A percentile compares a stretch with the other conserved stretches of the same genome.
phyloP scores from a whole-genome alignment of 2,113 vertebrate species.

The Vulpes lagopus region DNA sequence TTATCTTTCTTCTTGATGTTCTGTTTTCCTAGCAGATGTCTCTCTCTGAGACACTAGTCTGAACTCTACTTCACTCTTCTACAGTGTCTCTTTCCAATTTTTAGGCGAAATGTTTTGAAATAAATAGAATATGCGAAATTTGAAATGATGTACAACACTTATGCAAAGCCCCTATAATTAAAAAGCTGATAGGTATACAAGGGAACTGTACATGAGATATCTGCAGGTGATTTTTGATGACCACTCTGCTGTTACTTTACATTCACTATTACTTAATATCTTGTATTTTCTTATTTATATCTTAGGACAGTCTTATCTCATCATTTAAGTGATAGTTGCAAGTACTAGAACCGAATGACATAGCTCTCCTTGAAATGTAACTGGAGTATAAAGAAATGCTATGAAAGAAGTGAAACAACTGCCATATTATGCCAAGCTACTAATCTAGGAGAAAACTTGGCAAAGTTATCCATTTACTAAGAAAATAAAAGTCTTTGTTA shows the following conservation, averaged over 20 bases:
- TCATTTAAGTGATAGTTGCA: not conserved
- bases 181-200: conserved; percentile 3
- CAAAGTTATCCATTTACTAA: conserved; percentile 49
- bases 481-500: conserved; percentile 52
- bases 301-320: not conserved
- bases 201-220: conserved; percentile 5
- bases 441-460: conserved; percentile 54
- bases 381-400: not conserved
- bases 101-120: not conserved
- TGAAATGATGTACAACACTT: conserved; percentile 11
- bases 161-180: not conserved
- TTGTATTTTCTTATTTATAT: not conserved
- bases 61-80: not conserved
- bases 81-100: conserved; percentile 13
- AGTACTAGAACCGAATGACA: not conserved
- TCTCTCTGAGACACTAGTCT: not conserved
- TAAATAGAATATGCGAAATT: not conserved
- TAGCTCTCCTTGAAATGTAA: not conserved
- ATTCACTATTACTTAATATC: not conserved
- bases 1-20: not conserved
- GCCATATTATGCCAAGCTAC: not conserved
- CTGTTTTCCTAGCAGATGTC: not conserved
- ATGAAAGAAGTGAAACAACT: not conserved
- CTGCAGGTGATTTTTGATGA: conserved; percentile 30
- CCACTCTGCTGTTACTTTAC: not conserved